These are phyloP conservation scores for Sanderia malayensis DNA, from an alignment of 30 jellyfish, hydroid and myxozoan genomes.

Conservation along the genomic window DNA sequence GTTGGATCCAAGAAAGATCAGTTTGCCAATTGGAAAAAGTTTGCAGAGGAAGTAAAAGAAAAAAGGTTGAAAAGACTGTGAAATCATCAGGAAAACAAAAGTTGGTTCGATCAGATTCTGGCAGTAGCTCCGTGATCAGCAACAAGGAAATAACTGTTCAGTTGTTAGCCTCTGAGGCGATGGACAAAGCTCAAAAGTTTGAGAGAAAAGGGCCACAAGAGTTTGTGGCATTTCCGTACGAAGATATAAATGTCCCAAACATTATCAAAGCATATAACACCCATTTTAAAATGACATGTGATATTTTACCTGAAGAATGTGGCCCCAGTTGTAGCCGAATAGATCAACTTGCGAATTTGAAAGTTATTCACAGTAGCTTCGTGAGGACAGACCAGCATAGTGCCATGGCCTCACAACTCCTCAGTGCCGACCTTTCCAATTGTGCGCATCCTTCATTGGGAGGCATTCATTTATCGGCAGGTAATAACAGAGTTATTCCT, in stretches of 20 bases:
- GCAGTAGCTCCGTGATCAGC: no score
- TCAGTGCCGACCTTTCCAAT: neutral
- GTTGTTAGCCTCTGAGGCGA: no score
- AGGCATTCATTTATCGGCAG: neutral
- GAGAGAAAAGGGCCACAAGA: conserved; percentile 47
- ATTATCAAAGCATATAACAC: conserved; percentile 1
- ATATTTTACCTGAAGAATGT: conserved; percentile 39
- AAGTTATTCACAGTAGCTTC: conserved; percentile 38
- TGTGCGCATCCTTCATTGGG: neutral
- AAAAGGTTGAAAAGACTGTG: no score
- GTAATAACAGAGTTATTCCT: neutral
- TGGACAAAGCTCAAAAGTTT: no score
- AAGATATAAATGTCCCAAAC: conserved; percentile 25
- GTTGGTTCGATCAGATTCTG: no score
- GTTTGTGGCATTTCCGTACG: conserved; percentile 29
- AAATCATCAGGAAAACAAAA: no score
- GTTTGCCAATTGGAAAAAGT: conserved; percentile 9
- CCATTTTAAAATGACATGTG: conserved; percentile 24
- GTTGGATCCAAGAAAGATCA: conserved; percentile 16
- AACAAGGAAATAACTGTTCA: no score
- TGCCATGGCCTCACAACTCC: neutral
- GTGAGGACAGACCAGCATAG: conserved; percentile 13
- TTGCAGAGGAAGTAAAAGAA: conserved; percentile 13
- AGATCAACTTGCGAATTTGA: conserved; percentile 24
- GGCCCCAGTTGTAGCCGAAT: conserved; percentile 41